Base-by-base conservation (phyloP, 1,140 invertebrate genomes). In the Drosophila busckii region DNA sequence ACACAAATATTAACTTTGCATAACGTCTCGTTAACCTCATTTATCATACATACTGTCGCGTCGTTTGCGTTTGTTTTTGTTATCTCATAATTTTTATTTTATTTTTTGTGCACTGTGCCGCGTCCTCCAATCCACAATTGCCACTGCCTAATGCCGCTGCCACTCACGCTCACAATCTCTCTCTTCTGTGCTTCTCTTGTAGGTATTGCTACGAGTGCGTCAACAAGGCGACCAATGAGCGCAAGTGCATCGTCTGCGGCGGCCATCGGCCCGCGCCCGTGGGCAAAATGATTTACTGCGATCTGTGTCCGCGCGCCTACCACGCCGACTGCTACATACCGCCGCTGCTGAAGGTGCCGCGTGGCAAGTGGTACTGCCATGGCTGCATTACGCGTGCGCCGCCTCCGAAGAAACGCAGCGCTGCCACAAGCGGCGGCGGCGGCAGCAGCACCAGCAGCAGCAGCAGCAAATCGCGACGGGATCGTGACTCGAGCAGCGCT, bases 191-290 rank as follows among this genome's bases (percentile, higher is more conserved):
- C n/a, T 17, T 6, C n/a, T 40, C 4, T 83, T 87, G 1, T 67
- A 95, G 94, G 94, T 95, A 94, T 87, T 98, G 97, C 89, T 97
- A 93, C 90, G 96, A 98, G 87, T 99, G 97, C 89, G 93, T 98
- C 87, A 98, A 98, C 86, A 98, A 98, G 90, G 96, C 96, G 26
- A 95, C 94, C 29, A 94, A 94, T 29, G 93, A 95, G 80, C 90
- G 94, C 65, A 94, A 95, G 83, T 95, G 94, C 88, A 94, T 96
- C 65, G 94, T 97, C 31, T 98, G 96, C 87, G 96, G 96, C 3
- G 94, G 93, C 44, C 92, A 93, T 63, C 88, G 89, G 2, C 88
- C 89, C 1, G 55, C 85, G 16, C 84, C 88, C 0, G 87, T 87
- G n/a, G 93, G 93, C 68, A 93, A 95, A 65, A 90, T 95, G 64